Base-by-base conservation (phyloP, 2,797 vertebrate species). In the Holocentrus rufus region DNA sequence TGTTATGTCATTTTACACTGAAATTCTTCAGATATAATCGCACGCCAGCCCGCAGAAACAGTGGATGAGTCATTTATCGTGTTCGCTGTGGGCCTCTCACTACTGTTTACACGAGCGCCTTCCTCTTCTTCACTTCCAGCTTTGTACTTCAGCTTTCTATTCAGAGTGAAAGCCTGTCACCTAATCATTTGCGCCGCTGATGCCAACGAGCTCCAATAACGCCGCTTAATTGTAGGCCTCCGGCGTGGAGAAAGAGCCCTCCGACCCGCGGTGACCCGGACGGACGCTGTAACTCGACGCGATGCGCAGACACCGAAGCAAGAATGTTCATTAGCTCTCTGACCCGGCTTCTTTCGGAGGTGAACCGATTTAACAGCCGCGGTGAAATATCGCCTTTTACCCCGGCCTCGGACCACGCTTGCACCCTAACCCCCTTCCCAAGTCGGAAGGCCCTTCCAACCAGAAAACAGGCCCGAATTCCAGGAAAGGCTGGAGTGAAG, bases 401-500 rank as follows among this genome's bases (percentile, higher is more conserved):
- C 47, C 70, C 83, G 79, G 75, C 83, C 79, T 86, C 7, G 47
- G 84, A 82, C 84, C 76, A 39, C 72, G 83, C 79, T 87, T 85
- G 81, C 82, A 81, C 83, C 80, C 46, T 79, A 71, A 88, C n/a
- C 84, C 81, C 57, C 55, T 72, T 82, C 58, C 31, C 54, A 36
- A 46, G 47, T 54, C 30, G 2, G 52, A 66, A n/a, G n/a, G n/a
- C n/a, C 76, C 65, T 68, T 46, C 42, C 58, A 61, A 61, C 68
- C 68, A 74, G 63, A 82, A 75, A 85, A 73, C 36, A 68, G 62
- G 76, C 77, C 58, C 2, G 0, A 84, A 91, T 93, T 94, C 92
- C 89, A 91, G 83, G 90, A 93, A 91, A 94, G 88, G 79, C 84
- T 91, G 78, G 75, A 90, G 83, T 67, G 61, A 85, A 89, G 76